phyloP scores from a whole-genome alignment of 2,113 vertebrate species.

The Psittacara wagleri region DNA sequence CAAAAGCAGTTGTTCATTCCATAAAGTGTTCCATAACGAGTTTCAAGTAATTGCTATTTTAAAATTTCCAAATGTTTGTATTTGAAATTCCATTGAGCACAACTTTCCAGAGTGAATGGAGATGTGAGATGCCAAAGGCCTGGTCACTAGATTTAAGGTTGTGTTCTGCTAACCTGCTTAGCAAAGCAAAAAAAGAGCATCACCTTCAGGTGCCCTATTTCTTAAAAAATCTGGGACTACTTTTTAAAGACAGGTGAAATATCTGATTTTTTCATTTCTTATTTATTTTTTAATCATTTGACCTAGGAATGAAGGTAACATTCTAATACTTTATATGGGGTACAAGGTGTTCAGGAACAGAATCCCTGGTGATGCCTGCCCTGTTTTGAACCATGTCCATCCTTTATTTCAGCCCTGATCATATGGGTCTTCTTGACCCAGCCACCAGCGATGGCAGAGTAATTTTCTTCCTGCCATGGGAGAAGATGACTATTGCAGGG shows the following conservation, averaged over 20 bases:
- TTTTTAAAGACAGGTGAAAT: background rate
- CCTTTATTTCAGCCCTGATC: conserved; percentile 84
- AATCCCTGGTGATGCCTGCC: background rate
- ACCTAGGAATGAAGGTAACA: accelerated
- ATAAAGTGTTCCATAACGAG: background rate
- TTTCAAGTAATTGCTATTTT: background rate
- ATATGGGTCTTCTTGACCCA: conserved; percentile 96
- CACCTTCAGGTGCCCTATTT: background rate
- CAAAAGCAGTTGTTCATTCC: background rate
- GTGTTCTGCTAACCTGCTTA: background rate
- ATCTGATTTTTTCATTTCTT: background rate
- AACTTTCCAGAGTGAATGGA: background rate
- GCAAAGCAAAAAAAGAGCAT: background rate
- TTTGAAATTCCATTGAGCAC: background rate
- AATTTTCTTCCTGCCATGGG: conserved; percentile 98
- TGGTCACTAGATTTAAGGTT: accelerated
- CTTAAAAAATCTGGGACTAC: background rate
- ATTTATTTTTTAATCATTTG: background rate
- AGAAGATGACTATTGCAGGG: conserved; percentile 97
- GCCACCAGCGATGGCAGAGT: conserved; percentile 95
- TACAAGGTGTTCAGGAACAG: background rate
- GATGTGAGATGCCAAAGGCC: background rate
- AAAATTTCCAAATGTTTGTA: background rate
- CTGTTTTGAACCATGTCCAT: background rate
- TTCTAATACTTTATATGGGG: background rate